Evolutionary conservation across 2,888 invertebrate genomes (phyloP).

Genomic region (Epinotia bilunana): DNA sequence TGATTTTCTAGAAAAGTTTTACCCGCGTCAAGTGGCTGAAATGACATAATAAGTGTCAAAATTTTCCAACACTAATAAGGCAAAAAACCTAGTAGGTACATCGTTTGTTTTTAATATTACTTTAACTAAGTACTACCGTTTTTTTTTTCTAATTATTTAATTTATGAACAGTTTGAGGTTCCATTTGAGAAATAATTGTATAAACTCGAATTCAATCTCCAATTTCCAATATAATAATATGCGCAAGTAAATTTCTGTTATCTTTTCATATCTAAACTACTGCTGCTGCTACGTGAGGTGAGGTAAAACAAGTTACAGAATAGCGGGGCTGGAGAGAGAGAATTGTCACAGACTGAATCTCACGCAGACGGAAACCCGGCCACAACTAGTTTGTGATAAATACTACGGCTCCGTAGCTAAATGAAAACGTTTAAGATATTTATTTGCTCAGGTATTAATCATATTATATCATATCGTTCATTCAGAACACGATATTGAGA

Average conservation of each 20-base stretch:
- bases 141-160: background rate
- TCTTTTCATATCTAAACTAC: too few relatives aligned
- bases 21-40: slow-evolving; percentile 4
- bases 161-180: background rate
- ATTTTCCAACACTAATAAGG: slow-evolving; percentile 10
- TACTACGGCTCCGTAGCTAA: too few relatives aligned
- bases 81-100: background rate
- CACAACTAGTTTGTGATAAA: too few relatives aligned
- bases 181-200: too few relatives aligned
- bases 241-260: too few relatives aligned
- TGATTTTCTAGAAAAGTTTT: slow-evolving; percentile 17
- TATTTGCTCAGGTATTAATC: background rate
- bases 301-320: too few relatives aligned
- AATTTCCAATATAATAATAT: too few relatives aligned
- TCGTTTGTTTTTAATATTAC: slow-evolving; percentile 12
- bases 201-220: too few relatives aligned
- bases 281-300: too few relatives aligned
- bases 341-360: background rate
- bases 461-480: background rate
- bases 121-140: background rate
- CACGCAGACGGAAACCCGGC: too few relatives aligned
- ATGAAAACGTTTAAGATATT: too few relatives aligned
- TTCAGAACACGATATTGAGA: background rate
- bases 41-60: slow-evolving; percentile 18
- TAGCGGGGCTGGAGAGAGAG: too few relatives aligned